Base-by-base conservation (phyloP, 2,113 vertebrate species). In the Ahaetulla prasina region DNA sequence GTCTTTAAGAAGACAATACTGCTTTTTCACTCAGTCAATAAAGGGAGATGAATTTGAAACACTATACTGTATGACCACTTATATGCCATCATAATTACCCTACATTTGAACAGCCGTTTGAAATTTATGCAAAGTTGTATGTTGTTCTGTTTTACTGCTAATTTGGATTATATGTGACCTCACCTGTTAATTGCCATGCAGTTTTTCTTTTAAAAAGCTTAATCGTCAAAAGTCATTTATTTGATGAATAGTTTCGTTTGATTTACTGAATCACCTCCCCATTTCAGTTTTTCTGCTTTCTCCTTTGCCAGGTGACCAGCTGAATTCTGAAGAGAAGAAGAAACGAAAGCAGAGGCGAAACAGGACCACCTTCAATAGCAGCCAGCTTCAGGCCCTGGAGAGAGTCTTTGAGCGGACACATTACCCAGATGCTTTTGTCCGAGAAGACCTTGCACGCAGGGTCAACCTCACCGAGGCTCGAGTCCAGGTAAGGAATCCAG, bases 351-450 rank as follows among this genome's bases (percentile, higher is more conserved):
- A 98, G 96, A 96, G 98, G 60, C 96, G 98, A 93, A 98, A 98
- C 95, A 97, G 98, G 45, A 98, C 98, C n/a, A 98, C 98, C 1
- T 98, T 98, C 96, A 98, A 98, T 96, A 98, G 98, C 96, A 98
- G 97, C 96, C 98, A 98, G 84, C 96, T 98, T 60, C 98, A 98
- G 96, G 98, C 98, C 1, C 97, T 98, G 96, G 98, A 98, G 94
- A 97, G 98, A 50, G 98, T 98, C 63, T 98, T 98, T 0, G 98
- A 98, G 97, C 96, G 98, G 94, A 98, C 98, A 0, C 98, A 98
- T 95, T 98, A 98, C 96, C 98, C 98, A 0, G 98, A 98, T 0
- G 98, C 98, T 91, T 98, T 98, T 0, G 98, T 98, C 93, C 93
- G 98, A 2, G 98, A 98, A 95, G 98, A 98, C 95, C 96, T 98